Conservation (phyloP, 2,113 vertebrate species). For the Herpetotheres cachinnans region DNA sequence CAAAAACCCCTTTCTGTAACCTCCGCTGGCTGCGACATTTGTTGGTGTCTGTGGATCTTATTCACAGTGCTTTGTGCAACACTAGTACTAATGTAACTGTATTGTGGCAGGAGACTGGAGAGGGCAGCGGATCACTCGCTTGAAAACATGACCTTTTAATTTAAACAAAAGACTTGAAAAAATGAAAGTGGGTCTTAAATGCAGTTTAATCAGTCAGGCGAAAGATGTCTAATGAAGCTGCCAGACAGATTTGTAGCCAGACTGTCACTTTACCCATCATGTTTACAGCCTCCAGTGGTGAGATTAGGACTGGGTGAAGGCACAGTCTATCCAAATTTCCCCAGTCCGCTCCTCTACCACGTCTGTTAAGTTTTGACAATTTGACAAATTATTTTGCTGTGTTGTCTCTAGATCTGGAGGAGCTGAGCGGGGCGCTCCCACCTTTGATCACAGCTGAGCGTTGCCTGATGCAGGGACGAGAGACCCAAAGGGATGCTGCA, state of each 20-base stretch:
- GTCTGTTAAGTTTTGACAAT: conserved; percentile 58
- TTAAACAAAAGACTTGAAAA: conserved; percentile 73
- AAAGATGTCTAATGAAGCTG: conserved; percentile 75
- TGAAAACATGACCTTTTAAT: conserved; percentile 73
- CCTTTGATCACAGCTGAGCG: neutral
- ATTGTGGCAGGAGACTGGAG: conserved; percentile 27
- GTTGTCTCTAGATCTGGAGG: neutral
- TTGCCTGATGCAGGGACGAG: neutral
- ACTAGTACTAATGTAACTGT: conserved; percentile 59
- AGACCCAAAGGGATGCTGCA: neutral
- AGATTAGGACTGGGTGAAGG: conserved; percentile 63
- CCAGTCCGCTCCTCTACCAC: neutral
- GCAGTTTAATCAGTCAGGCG: conserved; percentile 72
- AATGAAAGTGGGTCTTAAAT: conserved; percentile 71
- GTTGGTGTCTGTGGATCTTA: conserved; percentile 5
- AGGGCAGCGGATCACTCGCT: conserved; percentile 56
- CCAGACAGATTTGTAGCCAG: conserved; percentile 72
- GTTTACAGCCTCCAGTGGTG: conserved; percentile 66
- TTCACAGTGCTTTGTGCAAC: neutral
- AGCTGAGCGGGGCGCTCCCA: neutral
- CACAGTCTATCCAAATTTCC: conserved; percentile 38
- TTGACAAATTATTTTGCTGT: conserved; percentile 59
- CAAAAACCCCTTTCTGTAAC: conserved; percentile 62
- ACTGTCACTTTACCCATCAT: conserved; percentile 66
- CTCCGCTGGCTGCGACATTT: conserved; percentile 12